Base-by-base conservation (phyloP, 2,888 invertebrate species). In the Orthosia incerta region DNA sequence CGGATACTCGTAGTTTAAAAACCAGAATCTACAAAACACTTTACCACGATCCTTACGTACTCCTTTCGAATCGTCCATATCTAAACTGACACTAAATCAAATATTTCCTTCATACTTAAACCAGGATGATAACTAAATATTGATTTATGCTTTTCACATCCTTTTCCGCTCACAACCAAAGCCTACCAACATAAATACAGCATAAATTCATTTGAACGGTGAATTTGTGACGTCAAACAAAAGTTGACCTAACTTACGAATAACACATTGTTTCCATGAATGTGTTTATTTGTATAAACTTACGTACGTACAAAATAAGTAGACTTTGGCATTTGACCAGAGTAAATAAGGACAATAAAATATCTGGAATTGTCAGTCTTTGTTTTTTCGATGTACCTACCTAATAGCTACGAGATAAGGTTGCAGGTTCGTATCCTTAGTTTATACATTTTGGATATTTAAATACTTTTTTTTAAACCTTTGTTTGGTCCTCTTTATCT, bases 221-320 rank as follows among this genome's bases (percentile, higher is more conserved):
- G n/a, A 18, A 26, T 45, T 53, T 53, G 16, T 70, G 80, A 75
- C 80, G 70, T 64, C 55, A 65, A 20, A 45, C 26, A 45, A 39
- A n/a, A n/a, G 2, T 56, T 51, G 31, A 59, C 39, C 48, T 55
- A 31, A 39, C 61, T 57, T 39, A 31, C 50, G 7, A 71, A 39
- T 20, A 26, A 63, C 74, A 59, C 74, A 62, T 62, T 67, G 80
- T 78, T 67, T 68, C 62, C 53, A 13, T 72, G 79, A 79, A 79
- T 46, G 11, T 55, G 57, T 63, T 67, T 26, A 48, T 39, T 59
- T 76, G 39, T 39, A 56, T 39, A 65, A 65, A 73, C 39, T 46
- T 46, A 48, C 61, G 20, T 62, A 18, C 11, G 23, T 18, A 39
- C 45, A 63, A 67, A 53, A 46, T 7, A 26, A 46, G 45, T 45